Evolutionary conservation across 2,888 invertebrate species (phyloP), one percentile per base, ranked within the genome.

Genomic region (Mactromeris polynyma): DNA sequence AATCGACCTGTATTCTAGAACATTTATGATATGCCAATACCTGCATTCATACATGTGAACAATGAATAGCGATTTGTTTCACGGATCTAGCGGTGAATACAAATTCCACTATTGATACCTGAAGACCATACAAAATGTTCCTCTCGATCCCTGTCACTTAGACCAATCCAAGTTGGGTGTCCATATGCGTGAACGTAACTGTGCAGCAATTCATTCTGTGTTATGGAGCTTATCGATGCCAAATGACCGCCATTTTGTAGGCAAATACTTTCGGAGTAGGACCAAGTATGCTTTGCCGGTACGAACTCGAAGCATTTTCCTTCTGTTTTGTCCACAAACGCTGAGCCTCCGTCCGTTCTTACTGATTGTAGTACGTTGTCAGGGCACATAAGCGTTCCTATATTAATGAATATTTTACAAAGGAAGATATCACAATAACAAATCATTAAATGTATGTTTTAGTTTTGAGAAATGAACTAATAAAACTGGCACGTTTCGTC

Each of bases 71-170:
- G 40, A 40, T 40, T 54, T 19, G 21, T 54, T 6, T 21, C n/a
- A 54, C 38, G 9, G 33, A 38, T 36, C 3, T 26, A 36, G 36
- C 40, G 3, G 1, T 40, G n/a, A n/a, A 21, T 78, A 40, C 17
- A 40, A n/a, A 33, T 51, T 26, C n/a, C 4, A 26, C 1, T 26
- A 9, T 26, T 11, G 2, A 80, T 73, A 83, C 83, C 83, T 38
- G 83, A 83, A 1, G 83, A 42, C 83, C 83, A 83, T 73, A 40
- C 21, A 42, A 83, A 83, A 36, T 83, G 69, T 73, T 83, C 83
- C 17, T 83, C 83, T 1, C 42, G 33, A 21, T 42, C 9, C 19
- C 33, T 69, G 46, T 83, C 83, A 33, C 42, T 83, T 19, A 83
- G 33, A 9, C 83, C 83, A 51, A 83, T 83, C 83, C 83, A 83